Base-by-base conservation (phyloP, 2,888 invertebrate genomes). In the Cheilosia grossa region DNA sequence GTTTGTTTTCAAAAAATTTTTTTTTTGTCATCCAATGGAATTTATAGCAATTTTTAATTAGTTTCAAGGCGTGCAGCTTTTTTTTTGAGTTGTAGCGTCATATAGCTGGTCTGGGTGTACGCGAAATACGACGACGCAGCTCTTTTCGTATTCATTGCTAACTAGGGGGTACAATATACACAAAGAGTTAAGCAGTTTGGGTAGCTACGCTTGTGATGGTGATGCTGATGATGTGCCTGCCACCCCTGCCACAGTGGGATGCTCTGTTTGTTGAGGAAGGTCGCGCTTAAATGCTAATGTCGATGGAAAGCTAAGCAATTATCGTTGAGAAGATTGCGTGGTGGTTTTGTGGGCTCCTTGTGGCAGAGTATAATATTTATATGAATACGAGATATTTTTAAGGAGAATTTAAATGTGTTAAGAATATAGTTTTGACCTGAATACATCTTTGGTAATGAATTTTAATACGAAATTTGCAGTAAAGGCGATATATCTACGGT, bases 41-140 rank as follows among this genome's bases (percentile, higher is more conserved):
- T 63, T 63, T 44, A 63, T 37, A 63, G 61, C 49, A 73, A 74
- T 56, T 74, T 73, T 74, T 74, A 74, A 74, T 74, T 63, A 74
- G 73, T 56, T 64, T 64, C 64, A 47, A 56, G 54, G 47, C 47
- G 37, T 33, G 37, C 2, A 42, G 30, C 0, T 27, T 27, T 27
- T 33, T 33, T 33, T 33, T 33, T 7, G 6, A 27, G 27, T 53
- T 30, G 24, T 15, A 2, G 21, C 7, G 47, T 49, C 40, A 24
- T 13, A 24, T 21, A 51, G 10, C 15, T 24, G 3, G 49, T 37
- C 15, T 58, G 33, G 33, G n/a, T 27, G n/a, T 47, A 0, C 5
- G 37, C 21, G 47, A 69, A 49, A 58, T 37, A 27, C 21, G 58
- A 33, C 42, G 44, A 17, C 19, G 51, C 30, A 21, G 59, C 42